Base-by-base conservation (phyloP, 2,113 vertebrate genomes). In the Varanus salvator region DNA sequence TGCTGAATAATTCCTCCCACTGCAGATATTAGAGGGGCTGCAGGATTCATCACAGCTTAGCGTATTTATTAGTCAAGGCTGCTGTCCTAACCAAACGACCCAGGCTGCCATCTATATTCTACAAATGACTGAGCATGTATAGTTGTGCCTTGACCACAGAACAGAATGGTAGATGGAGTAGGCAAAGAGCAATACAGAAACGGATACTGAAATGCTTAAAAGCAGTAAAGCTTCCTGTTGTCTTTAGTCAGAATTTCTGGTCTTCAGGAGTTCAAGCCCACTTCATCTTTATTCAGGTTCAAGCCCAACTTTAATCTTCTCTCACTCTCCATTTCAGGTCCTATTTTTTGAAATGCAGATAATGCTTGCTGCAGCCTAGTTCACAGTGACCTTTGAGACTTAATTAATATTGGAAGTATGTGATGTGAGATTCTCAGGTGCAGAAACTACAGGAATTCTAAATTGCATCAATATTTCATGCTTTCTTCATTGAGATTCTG, bases 351-450 rank as follows among this genome's bases (percentile, higher is more conserved):
- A 84, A 89, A 89, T 84, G 57, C 25, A 84, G 88, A 77, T 84
- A 66, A 68, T 21, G 64, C 78, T 88, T 88, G 77, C 87, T 88
- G 66, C 31, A 88, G 78, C 50, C 64, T 72, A 72, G 66, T 81
- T 82, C 57, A 77, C 57, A 77, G 87, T 89, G 80, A 89, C 54
- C 87, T 89, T 76, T 64, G 80, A 84, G 72, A 77, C 82, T 68
- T 84, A 89, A 78, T 89, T 89, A 89, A 89, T 89, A 89, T 89
- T 85, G 38, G 60, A 75, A 84, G 25, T 89, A 78, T 78, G 72
- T 77, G 77, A 89, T n/a, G 21, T 66, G 54, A 29, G 72, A 84
- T 89, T 84, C 57, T 84, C 72, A 77, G 81, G 57, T 84, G 60
- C 84, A 68, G 72, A 84, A 84, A 89, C 81, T 85, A 84, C 74